Conservation (phyloP, 2,888 invertebrate species). For the Hyalella azteca region DNA sequence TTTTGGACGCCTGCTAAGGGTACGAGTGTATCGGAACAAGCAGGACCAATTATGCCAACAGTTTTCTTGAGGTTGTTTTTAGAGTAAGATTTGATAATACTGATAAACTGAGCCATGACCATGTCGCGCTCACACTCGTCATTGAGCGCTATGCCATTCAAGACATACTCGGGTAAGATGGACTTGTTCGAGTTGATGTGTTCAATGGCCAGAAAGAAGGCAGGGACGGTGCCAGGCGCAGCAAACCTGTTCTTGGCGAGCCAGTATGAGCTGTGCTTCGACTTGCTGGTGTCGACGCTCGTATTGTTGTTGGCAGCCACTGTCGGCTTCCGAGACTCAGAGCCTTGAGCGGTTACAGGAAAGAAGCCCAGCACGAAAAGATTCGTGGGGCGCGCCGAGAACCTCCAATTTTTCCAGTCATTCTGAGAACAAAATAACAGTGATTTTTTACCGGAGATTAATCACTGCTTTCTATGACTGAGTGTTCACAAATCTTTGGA, state of each 20-base stretch:
- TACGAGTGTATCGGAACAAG: constrained; percentile 81
- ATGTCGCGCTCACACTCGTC: constrained; percentile 75
- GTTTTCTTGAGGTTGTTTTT: constrained; percentile 48
- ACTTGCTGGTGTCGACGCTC: neutral
- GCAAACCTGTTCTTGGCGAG: constrained; percentile 28
- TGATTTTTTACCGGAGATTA: neutral
- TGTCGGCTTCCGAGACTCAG: neutral
- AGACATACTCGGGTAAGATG: constrained; percentile 70
- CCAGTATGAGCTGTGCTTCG: constrained; percentile 16
- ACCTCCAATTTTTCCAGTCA: neutral
- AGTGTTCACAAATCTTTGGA: neutral
- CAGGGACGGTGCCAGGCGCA: constrained; percentile 49
- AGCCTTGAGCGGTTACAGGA: constrained; percentile 30
- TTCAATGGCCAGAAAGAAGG: constrained; percentile 67
- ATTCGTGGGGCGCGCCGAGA: neutral
- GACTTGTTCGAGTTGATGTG: constrained; percentile 70
- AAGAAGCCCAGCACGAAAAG: constrained; percentile 50
- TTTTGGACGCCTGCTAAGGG: constrained; percentile 78
- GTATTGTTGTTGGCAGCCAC: neutral
- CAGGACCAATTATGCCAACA: constrained; percentile 68
- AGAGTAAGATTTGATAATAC: constrained; percentile 67
- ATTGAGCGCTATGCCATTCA: constrained; percentile 69
- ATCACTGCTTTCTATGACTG: neutral
- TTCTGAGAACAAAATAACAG: neutral
- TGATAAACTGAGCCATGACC: constrained; percentile 77